A percentile compares a stretch with the other conserved stretches of the same genome.
These are phyloP conservation scores for Rhynchopsitta pachyrhyncha DNA, from an alignment of 2,113 vertebrate species.

Conservation along the genomic window DNA sequence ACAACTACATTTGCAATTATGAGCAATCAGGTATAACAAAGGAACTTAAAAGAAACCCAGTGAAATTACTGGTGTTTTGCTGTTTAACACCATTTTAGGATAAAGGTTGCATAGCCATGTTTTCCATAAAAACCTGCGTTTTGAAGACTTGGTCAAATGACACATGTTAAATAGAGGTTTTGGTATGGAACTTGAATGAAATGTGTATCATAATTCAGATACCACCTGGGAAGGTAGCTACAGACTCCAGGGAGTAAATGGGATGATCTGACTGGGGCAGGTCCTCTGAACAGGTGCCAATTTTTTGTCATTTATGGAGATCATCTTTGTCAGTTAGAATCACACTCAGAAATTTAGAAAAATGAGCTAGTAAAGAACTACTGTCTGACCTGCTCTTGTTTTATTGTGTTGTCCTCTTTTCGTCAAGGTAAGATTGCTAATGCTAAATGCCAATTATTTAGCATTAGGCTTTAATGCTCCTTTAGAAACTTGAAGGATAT, in stretches of 20 bases:
- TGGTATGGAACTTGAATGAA: neutral
- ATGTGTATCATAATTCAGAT: neutral
- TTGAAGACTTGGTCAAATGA: neutral
- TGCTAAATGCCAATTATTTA: neutral
- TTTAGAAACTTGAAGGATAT: neutral
- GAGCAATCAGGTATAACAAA: neutral
- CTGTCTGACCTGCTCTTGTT: neutral
- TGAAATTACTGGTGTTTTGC: neutral
- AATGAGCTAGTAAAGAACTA: neutral
- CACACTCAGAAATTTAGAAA: neutral
- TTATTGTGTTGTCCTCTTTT: neutral
- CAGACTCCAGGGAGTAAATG: neutral
- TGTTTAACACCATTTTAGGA: neutral
- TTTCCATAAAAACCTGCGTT: neutral
- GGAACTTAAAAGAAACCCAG: neutral
- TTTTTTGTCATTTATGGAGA: neutral
- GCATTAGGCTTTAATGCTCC: neutral
- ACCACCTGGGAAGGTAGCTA: neutral
- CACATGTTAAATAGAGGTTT: neutral
- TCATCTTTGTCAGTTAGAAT: neutral
- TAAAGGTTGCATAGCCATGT: neutral
- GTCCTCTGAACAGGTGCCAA: neutral
- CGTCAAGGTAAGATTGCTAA: neutral
- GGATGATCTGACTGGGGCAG: neutral
- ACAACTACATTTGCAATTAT: neutral